Base-by-base conservation (phyloP, 2,113 vertebrate species). In the Puffinus mauretanicus region DNA sequence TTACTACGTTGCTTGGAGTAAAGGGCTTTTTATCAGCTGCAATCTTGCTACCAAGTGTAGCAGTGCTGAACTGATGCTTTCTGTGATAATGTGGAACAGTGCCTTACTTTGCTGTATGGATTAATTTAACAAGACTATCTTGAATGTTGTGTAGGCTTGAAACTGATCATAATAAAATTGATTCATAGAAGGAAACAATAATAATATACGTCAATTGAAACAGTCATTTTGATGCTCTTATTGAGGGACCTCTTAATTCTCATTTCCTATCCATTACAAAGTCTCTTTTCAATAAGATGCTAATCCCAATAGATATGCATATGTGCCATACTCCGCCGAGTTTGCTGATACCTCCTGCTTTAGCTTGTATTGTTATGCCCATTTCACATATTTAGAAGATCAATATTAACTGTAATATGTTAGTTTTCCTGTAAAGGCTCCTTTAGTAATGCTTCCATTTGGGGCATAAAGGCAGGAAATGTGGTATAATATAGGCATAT, bases 311-410 rank as follows among this genome's bases (percentile, higher is more conserved):
- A 77, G 61, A n/a, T 54, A 22, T 0, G 12, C 10, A 7, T 32
- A 1, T 2, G 5, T 24, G 5, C 17, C 2, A 9, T 47, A 22
- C 11, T 60, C 24, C 38, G n/a, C 16, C 2, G 1, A 1, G 0
- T 73, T 86, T 82, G 10, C 16, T 80, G 21, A 6, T n/a, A 34
- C 2, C 3, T 86, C 42, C 19, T 83, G 9, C 10, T 54, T 76
- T 54, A 49, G 19, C 9, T 55, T 70, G 3, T 86, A 26, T 78
- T 72, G 9, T 17, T 94, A 26, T 26, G 25, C 6, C 70, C 15
- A 34, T 70, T 82, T 90, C 17, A 13, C 2, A 1, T 67, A 62
- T 18, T 58, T 65, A 16, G 0, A 82, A 55, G 29, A 9, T 27
- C 4, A 75, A 9, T 2, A 1, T 30, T 40, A 83, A 38, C 7